These are phyloP conservation scores for Chaitophorus viminalis DNA, from an alignment of 2,888 invertebrate species.

Conservation along the genomic window DNA sequence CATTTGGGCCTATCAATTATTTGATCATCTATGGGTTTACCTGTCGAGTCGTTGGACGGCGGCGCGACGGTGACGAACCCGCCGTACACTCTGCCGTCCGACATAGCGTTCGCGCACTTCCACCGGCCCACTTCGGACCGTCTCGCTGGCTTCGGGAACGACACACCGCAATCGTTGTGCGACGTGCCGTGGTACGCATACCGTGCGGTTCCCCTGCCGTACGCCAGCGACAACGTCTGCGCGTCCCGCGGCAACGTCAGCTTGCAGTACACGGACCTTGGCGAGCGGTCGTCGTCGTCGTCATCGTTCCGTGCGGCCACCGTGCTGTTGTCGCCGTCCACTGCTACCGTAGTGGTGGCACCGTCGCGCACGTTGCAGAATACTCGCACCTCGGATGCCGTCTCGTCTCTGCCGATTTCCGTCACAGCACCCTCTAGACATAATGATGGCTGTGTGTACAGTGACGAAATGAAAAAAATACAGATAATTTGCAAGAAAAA, in stretches of 20 bases:
- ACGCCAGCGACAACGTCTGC: conserved; percentile 52
- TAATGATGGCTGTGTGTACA: not conserved
- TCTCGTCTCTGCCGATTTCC: conserved; percentile 45
- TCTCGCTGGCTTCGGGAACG: conserved; percentile 42
- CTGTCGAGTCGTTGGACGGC: not conserved
- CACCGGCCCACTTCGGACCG: conserved; percentile 43
- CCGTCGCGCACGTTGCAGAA: conserved; percentile 48
- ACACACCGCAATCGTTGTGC: conserved; percentile 45
- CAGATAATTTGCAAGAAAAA: not conserved
- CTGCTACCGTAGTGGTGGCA: not conserved
- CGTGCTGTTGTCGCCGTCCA: no score
- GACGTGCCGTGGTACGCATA: conserved; percentile 45
- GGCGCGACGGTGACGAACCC: conserved; percentile 20
- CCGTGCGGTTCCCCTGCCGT: conserved; percentile 42
- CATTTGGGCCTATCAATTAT: no score
- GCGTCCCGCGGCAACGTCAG: conserved; percentile 43
- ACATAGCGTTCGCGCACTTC: conserved; percentile 50
- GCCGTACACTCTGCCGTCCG: conserved; percentile 40
- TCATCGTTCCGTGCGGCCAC: not conserved
- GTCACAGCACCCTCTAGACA: conserved; percentile 17
- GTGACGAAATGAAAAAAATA: not conserved
- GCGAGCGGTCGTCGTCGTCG: not conserved
- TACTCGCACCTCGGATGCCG: conserved; percentile 45
- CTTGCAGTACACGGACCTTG: conserved; percentile 29
- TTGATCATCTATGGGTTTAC: no score